Conservation (phyloP, 2,888 invertebrate genomes). For the Drosophila differens region DNA sequence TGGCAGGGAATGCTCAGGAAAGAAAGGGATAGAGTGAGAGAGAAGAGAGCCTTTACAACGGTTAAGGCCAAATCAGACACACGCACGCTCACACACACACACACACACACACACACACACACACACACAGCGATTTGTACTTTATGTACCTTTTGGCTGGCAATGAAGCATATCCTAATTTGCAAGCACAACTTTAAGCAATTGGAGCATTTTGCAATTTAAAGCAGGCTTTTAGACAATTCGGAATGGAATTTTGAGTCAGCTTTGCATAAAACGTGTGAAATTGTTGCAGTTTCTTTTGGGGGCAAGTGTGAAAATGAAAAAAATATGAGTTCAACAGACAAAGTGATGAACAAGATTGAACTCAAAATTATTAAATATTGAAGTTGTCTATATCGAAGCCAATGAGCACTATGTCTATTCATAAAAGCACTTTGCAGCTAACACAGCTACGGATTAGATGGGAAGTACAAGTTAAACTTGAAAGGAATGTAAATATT, state of each 20-base stretch:
- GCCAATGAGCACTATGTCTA: not conserved
- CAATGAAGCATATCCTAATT: conserved; percentile 79
- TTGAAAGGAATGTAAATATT: conserved; percentile 16
- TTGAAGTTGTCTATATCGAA: not conserved
- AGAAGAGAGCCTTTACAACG: conserved; percentile 11
- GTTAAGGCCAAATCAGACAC: conserved; percentile 40
- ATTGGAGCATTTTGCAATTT: conserved; percentile 49
- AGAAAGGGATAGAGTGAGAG: conserved; percentile 8
- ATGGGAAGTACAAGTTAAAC: conserved; percentile 2
- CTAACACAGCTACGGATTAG: not conserved
- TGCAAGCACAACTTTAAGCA: conserved; percentile 62
- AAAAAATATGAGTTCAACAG: not conserved
- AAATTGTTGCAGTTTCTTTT: conserved; percentile 9
- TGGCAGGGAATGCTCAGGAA: conserved; percentile 55
- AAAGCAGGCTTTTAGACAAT: conserved; percentile 46
- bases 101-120: conserved; percentile 41
- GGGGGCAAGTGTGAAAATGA: conserved; percentile 4
- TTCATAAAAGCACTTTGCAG: conserved; percentile 3
- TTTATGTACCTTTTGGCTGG: conserved; percentile 76
- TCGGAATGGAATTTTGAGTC: conserved; percentile 11
- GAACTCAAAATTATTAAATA: not conserved
- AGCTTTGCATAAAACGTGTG: conserved; percentile 5
- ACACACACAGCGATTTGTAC: conserved; percentile 40
- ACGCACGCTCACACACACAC: conserved; percentile 15
- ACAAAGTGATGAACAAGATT: conserved; percentile 9